Evolutionary conservation across 2,797 vertebrate genomes (phyloP).

Genomic region (Gymnoscopelus microlampas): DNA sequence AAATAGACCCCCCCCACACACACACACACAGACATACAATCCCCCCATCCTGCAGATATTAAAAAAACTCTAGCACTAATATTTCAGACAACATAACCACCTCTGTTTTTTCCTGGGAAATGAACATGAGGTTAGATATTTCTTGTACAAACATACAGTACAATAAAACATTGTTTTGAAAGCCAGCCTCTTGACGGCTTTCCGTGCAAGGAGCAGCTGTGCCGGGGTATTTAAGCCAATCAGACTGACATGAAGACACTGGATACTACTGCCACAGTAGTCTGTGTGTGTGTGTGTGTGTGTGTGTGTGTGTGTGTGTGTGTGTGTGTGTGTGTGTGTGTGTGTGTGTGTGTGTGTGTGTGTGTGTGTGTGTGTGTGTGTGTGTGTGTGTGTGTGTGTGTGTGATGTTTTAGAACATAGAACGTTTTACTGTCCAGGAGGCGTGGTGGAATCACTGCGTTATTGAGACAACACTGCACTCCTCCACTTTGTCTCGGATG

Average conservation of each 20-base stretch:
- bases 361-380: slow-evolving; percentile 13
- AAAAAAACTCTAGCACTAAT: slow-evolving; percentile 6
- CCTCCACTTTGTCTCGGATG: too few relatives aligned
- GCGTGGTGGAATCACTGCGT: too few relatives aligned
- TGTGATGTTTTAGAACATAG: too few relatives aligned
- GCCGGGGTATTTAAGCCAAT: background rate
- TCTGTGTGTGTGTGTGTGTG: background rate
- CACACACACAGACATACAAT: background rate
- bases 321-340: background rate
- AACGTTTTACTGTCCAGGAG: too few relatives aligned
- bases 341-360: background rate
- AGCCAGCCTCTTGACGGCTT: too few relatives aligned
- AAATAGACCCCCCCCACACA: background rate
- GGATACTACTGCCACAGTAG: background rate
- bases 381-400: slow-evolving; percentile 13
- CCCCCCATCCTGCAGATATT: background rate
- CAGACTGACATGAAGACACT: slow-evolving; percentile 4
- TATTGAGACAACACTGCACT: too few relatives aligned
- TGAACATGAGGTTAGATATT: too few relatives aligned
- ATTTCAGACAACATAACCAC: slow-evolving; percentile 4
- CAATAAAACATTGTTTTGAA: too few relatives aligned
- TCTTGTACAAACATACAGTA: too few relatives aligned
- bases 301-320: slow-evolving; percentile 10
- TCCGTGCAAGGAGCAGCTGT: slow-evolving; percentile 5
- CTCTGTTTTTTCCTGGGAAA: background rate